Evolutionary conservation across 2,113 vertebrate species (phyloP).

Genomic region (Thamnaconus septentrionalis): DNA sequence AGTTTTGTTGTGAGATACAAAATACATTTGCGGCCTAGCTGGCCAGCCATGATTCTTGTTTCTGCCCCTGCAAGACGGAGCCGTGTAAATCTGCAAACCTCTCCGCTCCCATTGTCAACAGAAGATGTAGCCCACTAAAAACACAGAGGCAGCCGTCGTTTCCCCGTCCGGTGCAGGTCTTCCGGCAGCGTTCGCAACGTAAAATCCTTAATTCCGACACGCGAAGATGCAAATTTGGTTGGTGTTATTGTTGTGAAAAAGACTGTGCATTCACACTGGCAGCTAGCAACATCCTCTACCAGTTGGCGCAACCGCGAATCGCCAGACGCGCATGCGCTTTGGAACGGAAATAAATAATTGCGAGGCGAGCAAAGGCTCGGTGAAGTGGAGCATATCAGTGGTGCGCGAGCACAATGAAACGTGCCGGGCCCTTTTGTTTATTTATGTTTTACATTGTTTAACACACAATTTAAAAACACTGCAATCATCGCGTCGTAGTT

Average conservation of each 20-base stretch:
- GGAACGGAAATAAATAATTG: constrained; percentile 22
- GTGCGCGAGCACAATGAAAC: background rate
- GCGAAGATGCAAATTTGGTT: constrained; percentile 43
- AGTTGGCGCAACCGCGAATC: constrained; percentile 77
- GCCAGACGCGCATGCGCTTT: constrained; percentile 68
- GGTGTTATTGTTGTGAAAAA: constrained; percentile 78
- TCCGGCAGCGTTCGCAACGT: constrained; percentile 1
- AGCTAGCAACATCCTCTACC: constrained; percentile 75
- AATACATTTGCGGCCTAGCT: constrained; percentile 68
- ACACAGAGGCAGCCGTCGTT: background rate
- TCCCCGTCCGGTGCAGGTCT: constrained; percentile 21
- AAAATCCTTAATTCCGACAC: constrained; percentile 25
- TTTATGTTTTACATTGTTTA: too few species aligned
- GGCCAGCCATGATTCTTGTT: constrained; percentile 75
- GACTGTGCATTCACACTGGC: constrained; percentile 67
- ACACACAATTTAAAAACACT: too few species aligned
- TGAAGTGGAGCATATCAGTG: background rate
- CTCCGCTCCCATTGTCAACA: constrained; percentile 69
- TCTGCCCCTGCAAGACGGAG: constrained; percentile 72
- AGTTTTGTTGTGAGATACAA: constrained; percentile 22
- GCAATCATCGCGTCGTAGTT: too few species aligned
- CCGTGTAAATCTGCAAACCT: constrained; percentile 66
- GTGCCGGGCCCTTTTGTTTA: too few species aligned
- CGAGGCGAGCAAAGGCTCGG: background rate
- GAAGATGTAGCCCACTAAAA: constrained; percentile 8